Percentiles rank a stretch among this genome's conserved stretches.
Evolutionary conservation across 2,888 invertebrate species (phyloP).

Genomic region (Cantharis nigra): DNA sequence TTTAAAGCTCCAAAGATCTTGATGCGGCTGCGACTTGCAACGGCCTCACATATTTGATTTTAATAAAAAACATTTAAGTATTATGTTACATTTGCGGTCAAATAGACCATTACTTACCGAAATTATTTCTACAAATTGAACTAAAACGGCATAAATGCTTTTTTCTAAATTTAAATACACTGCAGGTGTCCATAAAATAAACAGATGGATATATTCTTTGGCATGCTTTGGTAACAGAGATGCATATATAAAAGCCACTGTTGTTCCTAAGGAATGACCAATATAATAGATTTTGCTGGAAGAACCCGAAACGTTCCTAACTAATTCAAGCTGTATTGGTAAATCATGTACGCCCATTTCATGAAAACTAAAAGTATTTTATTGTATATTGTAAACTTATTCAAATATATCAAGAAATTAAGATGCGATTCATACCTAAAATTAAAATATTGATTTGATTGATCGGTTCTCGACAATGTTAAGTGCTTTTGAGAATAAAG

Average conservation of each 20-base stretch:
- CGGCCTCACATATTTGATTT: no score
- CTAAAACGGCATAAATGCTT: fast-evolving
- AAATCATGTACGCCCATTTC: conserved; percentile 5
- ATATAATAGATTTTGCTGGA: not conserved
- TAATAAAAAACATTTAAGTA: no score
- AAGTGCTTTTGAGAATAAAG: not conserved
- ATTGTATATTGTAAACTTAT: not conserved
- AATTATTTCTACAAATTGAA: not conserved
- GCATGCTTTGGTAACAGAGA: conserved; percentile 10
- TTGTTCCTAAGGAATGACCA: not conserved
- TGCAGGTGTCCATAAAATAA: not conserved
- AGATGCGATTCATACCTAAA: not conserved
- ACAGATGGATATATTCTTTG: not conserved
- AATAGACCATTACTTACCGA: not conserved
- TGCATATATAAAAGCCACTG: not conserved
- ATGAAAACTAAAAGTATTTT: conserved; percentile 2
- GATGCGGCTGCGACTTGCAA: no score
- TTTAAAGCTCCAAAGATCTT: no score
- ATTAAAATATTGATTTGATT: conserved; percentile 3
- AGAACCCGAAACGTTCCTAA: not conserved
- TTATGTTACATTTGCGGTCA: no score
- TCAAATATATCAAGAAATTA: not conserved
- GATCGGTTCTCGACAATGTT: not conserved
- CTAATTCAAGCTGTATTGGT: conserved; percentile 1
- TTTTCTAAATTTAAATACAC: not conserved